These are phyloP conservation scores for Pseudochromis fuscus DNA, from an alignment of 2,797 vertebrate species.

Conservation along the genomic window DNA sequence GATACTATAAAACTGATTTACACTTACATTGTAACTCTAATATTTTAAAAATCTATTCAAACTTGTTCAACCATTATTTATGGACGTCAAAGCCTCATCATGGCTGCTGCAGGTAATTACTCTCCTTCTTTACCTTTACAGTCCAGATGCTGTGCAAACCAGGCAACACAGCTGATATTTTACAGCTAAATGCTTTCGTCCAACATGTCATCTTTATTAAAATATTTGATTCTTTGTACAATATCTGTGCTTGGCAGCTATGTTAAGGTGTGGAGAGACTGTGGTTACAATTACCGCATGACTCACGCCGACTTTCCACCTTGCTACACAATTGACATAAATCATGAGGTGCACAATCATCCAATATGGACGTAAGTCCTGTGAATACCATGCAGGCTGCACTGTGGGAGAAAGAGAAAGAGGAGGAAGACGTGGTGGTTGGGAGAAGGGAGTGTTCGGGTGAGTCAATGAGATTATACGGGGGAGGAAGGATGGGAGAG, in stretches of 20 bases:
- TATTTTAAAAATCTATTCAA: no score
- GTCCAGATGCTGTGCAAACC: no score
- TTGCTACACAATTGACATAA: not conserved
- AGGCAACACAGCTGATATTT: no score
- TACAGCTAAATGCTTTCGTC: no score
- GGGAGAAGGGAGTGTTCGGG: conserved; percentile 47
- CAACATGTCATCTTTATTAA: no score
- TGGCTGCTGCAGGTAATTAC: no score
- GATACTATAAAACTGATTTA: no score
- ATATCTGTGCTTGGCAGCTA: not conserved
- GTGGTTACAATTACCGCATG: not conserved
- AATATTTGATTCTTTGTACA: no score
- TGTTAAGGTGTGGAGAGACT: not conserved
- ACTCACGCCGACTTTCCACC: not conserved
- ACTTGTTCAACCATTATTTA: no score
- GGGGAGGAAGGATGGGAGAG: conserved; percentile 59
- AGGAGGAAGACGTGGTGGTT: not conserved
- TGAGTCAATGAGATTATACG: conserved; percentile 71
- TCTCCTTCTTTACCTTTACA: no score
- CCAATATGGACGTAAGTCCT: not conserved
- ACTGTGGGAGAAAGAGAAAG: not conserved
- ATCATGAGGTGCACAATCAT: not conserved
- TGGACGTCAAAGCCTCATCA: no score
- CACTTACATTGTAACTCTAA: no score
- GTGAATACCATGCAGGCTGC: not conserved